Evolutionary conservation across 2,113 vertebrate species (phyloP).

Genomic region (Cyanoliseus patagonus): DNA sequence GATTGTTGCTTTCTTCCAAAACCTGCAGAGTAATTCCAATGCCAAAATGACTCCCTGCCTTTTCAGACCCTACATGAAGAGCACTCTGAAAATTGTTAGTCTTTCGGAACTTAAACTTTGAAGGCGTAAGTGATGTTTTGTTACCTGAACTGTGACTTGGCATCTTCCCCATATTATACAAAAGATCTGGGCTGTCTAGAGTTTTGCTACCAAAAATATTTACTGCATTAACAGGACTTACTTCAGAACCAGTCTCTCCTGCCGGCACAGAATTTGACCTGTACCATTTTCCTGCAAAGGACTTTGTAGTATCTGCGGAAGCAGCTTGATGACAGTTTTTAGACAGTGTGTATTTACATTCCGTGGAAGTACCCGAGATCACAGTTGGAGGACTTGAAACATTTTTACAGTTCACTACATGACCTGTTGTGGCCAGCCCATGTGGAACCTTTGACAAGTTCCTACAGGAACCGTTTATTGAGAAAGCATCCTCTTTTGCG

Average conservation of each 20-base stretch:
- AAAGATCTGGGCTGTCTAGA: not conserved
- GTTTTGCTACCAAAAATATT: not conserved
- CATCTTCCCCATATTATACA: not conserved
- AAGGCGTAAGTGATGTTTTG: slow-evolving; percentile 7
- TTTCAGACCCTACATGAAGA: slow-evolving; percentile 17
- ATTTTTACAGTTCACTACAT: not conserved
- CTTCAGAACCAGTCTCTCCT: slow-evolving; percentile 27
- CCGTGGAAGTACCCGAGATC: not conserved
- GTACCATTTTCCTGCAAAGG: slow-evolving; percentile 13
- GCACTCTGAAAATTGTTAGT: slow-evolving; percentile 32
- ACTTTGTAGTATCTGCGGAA: slow-evolving; percentile 1
- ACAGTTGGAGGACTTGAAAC: not conserved
- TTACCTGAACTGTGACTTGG: not conserved
- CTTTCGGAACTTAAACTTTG: slow-evolving; percentile 74
- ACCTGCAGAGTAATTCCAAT: not conserved
- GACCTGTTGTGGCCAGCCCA: not conserved
- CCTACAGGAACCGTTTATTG: not conserved
- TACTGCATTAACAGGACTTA: not conserved
- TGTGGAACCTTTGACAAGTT: not conserved
- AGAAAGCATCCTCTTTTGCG: not conserved
- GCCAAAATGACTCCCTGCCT: slow-evolving; percentile 7
- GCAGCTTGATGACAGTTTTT: not conserved
- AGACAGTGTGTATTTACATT: not conserved
- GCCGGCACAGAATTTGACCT: slow-evolving; percentile 39
- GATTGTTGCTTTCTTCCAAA: slow-evolving; percentile 51